Conservation (phyloP, 2,888 invertebrate genomes). For the Drosophila rellima region DNA sequence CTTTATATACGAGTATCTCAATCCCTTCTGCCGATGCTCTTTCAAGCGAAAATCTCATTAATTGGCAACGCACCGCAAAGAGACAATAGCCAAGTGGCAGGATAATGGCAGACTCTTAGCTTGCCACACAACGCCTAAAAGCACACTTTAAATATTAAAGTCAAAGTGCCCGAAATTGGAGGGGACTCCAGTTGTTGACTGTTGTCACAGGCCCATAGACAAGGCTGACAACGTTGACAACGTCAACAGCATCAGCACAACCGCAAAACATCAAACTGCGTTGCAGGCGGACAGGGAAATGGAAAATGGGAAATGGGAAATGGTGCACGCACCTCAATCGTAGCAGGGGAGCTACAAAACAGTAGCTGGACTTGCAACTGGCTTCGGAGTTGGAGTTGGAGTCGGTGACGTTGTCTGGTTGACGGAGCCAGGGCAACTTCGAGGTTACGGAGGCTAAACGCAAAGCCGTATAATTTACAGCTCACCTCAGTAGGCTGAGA, state of each 20-base stretch:
- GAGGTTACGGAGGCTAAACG: constrained; percentile 70
- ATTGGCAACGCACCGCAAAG: constrained; percentile 55
- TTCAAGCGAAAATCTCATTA: constrained; percentile 52
- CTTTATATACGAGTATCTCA: not conserved
- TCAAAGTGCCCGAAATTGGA: not conserved
- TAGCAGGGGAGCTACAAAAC: not conserved
- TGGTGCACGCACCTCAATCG: constrained; percentile 19
- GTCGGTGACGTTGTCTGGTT: not conserved
- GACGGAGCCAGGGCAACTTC: constrained; percentile 40
- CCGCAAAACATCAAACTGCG: constrained; percentile 78
- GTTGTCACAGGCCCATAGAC: constrained; percentile 24
- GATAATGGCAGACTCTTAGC: constrained; percentile 36
- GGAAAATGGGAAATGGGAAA: constrained; percentile 7
- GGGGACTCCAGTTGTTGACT: constrained; percentile 8
- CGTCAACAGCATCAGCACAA: constrained; percentile 64
- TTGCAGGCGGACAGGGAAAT: constrained; percentile 35
- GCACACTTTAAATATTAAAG: constrained; percentile 69
- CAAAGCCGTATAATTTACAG: constrained; percentile 78
- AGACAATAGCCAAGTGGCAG: constrained; percentile 34
- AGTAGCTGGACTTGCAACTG: not conserved
- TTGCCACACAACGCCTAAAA: constrained; percentile 53
- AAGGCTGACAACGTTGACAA: constrained; percentile 30
- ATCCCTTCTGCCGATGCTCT: not conserved
- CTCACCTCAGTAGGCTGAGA: constrained; percentile 49
- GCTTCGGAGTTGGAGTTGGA: not conserved